phyloP scores from a whole-genome alignment of 2,888 invertebrate genomes.

The Hartigia nigra region DNA sequence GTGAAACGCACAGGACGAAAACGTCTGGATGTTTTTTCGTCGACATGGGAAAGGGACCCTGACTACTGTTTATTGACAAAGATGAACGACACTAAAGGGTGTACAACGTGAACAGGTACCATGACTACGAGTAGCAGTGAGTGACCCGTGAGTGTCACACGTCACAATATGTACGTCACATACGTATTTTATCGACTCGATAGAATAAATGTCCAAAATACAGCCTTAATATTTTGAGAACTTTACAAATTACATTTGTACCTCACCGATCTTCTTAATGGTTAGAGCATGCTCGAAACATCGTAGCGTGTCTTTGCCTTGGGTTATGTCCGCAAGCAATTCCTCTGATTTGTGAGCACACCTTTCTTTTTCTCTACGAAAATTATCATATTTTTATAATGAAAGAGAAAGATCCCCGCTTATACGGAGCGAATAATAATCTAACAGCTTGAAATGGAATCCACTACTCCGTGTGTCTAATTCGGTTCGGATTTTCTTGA shows the following conservation, averaged over 20 bases:
- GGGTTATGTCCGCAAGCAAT: neutral
- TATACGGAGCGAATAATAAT: neutral
- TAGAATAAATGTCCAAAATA: neutral
- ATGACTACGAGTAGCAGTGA: neutral
- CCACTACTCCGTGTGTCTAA: neutral
- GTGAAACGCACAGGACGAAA: neutral
- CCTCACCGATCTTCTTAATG: neutral
- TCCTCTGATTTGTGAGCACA: neutral
- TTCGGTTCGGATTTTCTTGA: neutral
- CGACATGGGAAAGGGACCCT: neutral
- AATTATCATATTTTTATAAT: neutral
- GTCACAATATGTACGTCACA: slow-evolving; percentile 32
- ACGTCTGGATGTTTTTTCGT: neutral
- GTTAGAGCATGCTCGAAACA: neutral
- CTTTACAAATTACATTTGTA: neutral
- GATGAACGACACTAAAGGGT: slow-evolving; percentile 48
- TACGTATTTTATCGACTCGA: slow-evolving; percentile 28
- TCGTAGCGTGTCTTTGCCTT: neutral
- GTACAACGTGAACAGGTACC: neutral
- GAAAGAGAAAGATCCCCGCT: neutral
- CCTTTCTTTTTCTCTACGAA: neutral
- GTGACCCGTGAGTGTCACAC: neutral
- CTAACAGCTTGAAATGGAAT: neutral
- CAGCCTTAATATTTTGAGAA: neutral
- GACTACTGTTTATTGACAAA: slow-evolving; percentile 42